phyloP scores from a whole-genome alignment of 2,888 invertebrate species.

The Nysson spinosus region DNA sequence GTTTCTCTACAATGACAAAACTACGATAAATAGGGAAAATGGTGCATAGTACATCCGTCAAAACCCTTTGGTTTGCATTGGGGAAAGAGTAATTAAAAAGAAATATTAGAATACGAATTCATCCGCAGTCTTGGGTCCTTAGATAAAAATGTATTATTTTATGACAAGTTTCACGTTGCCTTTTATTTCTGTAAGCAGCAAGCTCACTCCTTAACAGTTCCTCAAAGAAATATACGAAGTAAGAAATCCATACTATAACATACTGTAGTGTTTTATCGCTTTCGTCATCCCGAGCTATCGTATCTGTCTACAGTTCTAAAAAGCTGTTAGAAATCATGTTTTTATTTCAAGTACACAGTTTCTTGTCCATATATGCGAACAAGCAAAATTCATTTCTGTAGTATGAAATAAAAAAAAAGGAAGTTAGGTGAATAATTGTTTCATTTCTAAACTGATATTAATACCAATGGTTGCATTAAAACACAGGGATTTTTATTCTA shows the following conservation, averaged over 20 bases:
- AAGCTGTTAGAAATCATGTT: conserved; percentile 27
- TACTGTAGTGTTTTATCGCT: conserved; percentile 47
- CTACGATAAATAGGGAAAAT: conserved; percentile 6
- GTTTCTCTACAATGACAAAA: conserved; percentile 16
- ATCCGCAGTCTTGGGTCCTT: conserved; percentile 42
- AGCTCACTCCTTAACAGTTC: conserved; percentile 62
- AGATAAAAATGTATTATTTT: conserved; percentile 50
- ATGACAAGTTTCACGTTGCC: conserved; percentile 42
- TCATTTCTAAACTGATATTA: conserved; percentile 20
- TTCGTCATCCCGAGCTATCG: conserved; percentile 43
- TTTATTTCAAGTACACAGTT: conserved; percentile 20
- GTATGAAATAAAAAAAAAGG: conserved; percentile 21
- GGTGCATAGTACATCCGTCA: conserved; percentile 35
- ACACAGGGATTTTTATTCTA: conserved; percentile 26
- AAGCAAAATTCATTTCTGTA: conserved; percentile 30
- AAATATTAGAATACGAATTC: conserved; percentile 44
- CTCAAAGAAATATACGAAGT: conserved; percentile 66
- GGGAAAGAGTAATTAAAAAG: conserved; percentile 47
- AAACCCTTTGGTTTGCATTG: conserved; percentile 72
- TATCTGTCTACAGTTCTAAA: conserved; percentile 32
- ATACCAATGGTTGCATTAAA: conserved; percentile 22
- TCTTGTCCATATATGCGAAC: conserved; percentile 17
- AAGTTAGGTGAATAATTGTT: conserved; percentile 17
- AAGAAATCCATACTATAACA: conserved; percentile 57
- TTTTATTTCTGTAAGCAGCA: conserved; percentile 58